Evolutionary conservation across 1,140 invertebrate species (phyloP), one percentile per base, ranked within the genome.

Genomic region (Caerostris extrusa): DNA sequence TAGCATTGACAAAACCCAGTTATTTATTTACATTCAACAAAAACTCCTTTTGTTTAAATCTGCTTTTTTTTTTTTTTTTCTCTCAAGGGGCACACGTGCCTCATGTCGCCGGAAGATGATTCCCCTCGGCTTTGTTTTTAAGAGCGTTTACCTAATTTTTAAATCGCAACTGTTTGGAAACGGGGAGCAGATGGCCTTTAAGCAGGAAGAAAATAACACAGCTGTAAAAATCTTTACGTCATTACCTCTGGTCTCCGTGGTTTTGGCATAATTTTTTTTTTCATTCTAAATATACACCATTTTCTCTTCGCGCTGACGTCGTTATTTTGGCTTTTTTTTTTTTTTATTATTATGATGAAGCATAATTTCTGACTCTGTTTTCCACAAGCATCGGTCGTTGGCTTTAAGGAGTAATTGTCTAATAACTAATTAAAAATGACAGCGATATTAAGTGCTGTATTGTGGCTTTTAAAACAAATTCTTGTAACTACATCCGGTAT

Each of bases 201-300:
- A 53, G 71, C 71, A 77, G 71, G 34, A 53, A 77, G 71, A 8
- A 77, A 77, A 77, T 50, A 50, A 77, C 14, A 34, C 50, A 19
- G 53, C 34, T 34, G 50, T 19, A 50, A 77, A 77, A 77, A 77
- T 50, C 71, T 77, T 77, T 77, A 77, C 71, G 71, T 77, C 71
- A 77, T 77, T 77, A 77, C 71, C 71, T 77, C 71, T 77, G 71
- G 50, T 34, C 71, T 77, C 71, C 71, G 71, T 77, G 71, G 71
- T 77, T 77, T 77, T 77, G 71, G 71, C 71, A 77, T 77, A 77
- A 77, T 77, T 77, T 77, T 77, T 77, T 61, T 81, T 10, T 14
- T 77, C 71, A 77, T 77, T 77, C 71, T 77, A 77, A 77, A 77
- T 77, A 77, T 77, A 77, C 3, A 77, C 71, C 71, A 77, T 77